Percentiles rank a stretch among this genome's conserved stretches.
phyloP scores from a whole-genome alignment of 92 coral and sea anemone species.

The Heteractis magnifica region DNA sequence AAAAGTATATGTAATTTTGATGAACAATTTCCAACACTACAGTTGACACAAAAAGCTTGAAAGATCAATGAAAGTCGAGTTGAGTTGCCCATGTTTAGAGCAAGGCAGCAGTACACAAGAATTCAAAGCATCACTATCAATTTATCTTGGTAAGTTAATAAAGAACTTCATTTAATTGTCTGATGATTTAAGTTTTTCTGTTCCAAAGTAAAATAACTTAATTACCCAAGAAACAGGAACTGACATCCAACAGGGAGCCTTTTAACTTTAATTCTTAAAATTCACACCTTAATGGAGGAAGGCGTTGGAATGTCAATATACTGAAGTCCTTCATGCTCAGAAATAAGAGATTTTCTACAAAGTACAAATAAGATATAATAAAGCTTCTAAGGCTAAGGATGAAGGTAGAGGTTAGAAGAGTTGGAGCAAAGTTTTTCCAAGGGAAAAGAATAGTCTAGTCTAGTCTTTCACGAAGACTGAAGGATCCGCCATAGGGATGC shows the following conservation, averaged over 20 bases:
- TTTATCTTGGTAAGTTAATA: background rate
- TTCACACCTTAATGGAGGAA: conserved; percentile 20
- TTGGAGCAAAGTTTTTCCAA: background rate
- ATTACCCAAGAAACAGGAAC: background rate
- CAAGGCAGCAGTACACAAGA: too few species aligned
- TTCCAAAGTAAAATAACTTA: background rate
- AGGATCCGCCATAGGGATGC: background rate
- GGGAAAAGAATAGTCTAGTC: background rate
- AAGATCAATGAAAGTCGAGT: background rate
- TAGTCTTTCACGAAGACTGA: background rate
- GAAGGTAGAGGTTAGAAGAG: background rate
- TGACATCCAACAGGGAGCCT: conserved; percentile 14
- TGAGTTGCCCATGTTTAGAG: too few species aligned
- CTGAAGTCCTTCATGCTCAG: background rate
- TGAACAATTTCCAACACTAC: background rate
- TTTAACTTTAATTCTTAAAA: conserved; percentile 23
- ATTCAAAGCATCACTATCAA: too few species aligned
- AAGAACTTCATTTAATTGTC: background rate
- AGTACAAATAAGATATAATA: background rate
- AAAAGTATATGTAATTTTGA: background rate
- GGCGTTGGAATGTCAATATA: background rate
- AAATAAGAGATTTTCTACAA: background rate
- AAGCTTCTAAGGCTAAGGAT: background rate
- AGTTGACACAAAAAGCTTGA: background rate
- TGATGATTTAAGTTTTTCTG: background rate